phyloP scores from a whole-genome alignment of 2,113 vertebrate genomes.

The Vanacampus margaritifer region DNA sequence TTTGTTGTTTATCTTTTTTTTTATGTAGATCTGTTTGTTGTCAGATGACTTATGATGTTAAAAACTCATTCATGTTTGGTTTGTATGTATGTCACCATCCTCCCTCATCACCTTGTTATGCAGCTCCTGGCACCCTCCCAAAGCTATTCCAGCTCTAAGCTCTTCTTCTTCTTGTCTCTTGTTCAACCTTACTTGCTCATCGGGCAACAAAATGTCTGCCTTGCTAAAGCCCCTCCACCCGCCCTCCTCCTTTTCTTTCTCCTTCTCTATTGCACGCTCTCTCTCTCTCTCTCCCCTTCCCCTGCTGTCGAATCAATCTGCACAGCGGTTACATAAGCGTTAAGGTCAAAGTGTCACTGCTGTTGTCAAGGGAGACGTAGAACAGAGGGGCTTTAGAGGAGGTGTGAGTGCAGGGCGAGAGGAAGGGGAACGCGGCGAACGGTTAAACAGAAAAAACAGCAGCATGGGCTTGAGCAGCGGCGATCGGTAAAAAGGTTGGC shows the following conservation, averaged over 20 bases:
- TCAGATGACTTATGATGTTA: constrained; percentile 31
- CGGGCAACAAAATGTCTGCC: constrained; percentile 62
- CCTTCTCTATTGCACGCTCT: constrained; percentile 1
- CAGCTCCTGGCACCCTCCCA: constrained; percentile 40
- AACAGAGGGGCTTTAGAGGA: constrained; percentile 50
- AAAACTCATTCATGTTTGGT: constrained; percentile 31
- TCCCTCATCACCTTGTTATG: constrained; percentile 50
- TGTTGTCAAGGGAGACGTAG: constrained; percentile 65
- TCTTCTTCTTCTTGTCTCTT: constrained; percentile 25
- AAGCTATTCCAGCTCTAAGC: constrained; percentile 23
- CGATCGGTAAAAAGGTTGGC: constrained; percentile 1
- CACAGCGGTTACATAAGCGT: constrained; percentile 61
- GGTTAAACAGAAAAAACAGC: not conserved
- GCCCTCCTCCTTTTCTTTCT: not conserved
- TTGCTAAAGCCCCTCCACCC: constrained; percentile 18
- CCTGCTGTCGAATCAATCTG: constrained; percentile 36
- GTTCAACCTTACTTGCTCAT: constrained; percentile 40
- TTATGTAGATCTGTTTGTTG: constrained; percentile 21
- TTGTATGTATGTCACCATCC: constrained; percentile 18
- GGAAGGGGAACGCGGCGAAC: constrained; percentile 16
- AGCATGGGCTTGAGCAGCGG: constrained; percentile 3
- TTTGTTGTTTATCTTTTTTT: not conserved
- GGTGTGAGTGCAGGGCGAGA: constrained; percentile 32
- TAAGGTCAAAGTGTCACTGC: constrained; percentile 66
- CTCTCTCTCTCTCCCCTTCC: constrained; percentile 18